These are phyloP conservation scores for Bergia puertoricense DNA, from an alignment of 92 coral and sea anemone genomes.

Conservation along the genomic window DNA sequence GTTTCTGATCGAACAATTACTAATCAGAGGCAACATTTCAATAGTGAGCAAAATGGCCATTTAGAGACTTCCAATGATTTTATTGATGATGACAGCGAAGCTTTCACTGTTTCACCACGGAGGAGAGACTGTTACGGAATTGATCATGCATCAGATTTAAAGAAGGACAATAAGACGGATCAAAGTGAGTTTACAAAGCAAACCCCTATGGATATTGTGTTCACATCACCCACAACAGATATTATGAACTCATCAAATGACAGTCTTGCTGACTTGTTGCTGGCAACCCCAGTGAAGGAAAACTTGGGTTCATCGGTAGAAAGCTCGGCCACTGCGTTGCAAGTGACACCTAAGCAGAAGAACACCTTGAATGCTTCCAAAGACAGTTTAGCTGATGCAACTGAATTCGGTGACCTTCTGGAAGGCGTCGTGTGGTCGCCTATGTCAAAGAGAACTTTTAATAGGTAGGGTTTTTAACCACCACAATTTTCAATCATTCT, in stretches of 20 bases:
- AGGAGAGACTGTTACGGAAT: too few relatives aligned
- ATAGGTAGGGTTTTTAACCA: background rate
- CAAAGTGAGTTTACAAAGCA: slow-evolving; percentile 42
- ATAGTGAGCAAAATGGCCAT: background rate
- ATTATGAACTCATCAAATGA: slow-evolving; percentile 15
- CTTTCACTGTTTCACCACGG: background rate
- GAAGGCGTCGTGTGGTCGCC: slow-evolving; percentile 95
- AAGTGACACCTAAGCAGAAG: slow-evolving; percentile 43
- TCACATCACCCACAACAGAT: slow-evolving; percentile 24
- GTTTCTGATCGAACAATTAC: background rate
- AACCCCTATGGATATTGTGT: slow-evolving; percentile 16
- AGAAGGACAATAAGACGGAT: background rate
- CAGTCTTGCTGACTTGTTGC: slow-evolving; percentile 16
- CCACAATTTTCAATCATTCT: background rate
- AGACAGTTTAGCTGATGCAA: slow-evolving; percentile 71
- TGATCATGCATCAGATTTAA: background rate
- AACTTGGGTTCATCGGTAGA: background rate
- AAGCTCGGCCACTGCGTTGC: slow-evolving; percentile 1
- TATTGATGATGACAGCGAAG: background rate
- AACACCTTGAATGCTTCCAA: slow-evolving; percentile 58
- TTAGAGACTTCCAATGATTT: background rate
- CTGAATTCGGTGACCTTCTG: slow-evolving; percentile 61
- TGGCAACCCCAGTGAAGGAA: slow-evolving; percentile 5
- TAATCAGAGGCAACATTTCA: background rate
- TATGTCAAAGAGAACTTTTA: slow-evolving; percentile 37